phyloP scores from a whole-genome alignment of 1,140 invertebrate genomes.

The Orius insidiosus region DNA sequence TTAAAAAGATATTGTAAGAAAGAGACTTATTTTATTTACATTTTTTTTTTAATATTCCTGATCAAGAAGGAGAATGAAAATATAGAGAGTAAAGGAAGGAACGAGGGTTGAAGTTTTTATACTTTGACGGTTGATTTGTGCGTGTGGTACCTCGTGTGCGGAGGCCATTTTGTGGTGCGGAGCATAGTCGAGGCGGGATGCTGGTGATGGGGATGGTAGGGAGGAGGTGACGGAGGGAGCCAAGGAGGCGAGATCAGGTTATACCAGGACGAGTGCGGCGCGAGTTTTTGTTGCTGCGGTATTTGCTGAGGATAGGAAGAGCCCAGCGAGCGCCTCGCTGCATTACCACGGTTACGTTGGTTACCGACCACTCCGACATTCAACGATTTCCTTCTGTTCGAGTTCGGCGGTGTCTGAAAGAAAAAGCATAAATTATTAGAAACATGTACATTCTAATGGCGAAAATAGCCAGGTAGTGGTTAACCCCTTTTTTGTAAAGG shows the following conservation, averaged over 20 bases:
- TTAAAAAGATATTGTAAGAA: no score
- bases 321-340: slow-evolving; percentile 1
- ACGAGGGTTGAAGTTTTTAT: no score
- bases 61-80: no score
- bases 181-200: slow-evolving; percentile 1
- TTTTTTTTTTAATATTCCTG: no score
- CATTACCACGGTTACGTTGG: background rate
- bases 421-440: slow-evolving; percentile 1
- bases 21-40: no score
- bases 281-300: slow-evolving; percentile 6
- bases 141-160: background rate
- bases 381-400: slow-evolving; percentile 10
- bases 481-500: no score
- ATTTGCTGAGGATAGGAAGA: background rate
- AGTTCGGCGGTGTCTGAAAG: slow-evolving; percentile 10
- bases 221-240: slow-evolving; percentile 18
- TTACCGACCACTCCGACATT: slow-evolving; percentile 10
- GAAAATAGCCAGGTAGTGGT: no score
- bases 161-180: slow-evolving; percentile 1
- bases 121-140: no score
- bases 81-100: no score
- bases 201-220: slow-evolving; percentile 17
- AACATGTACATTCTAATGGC: background rate
- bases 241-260: slow-evolving; percentile 19
- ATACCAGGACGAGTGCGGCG: slow-evolving; percentile 15